These are phyloP conservation scores for Macrophya alboannulata DNA, from an alignment of 2,888 invertebrate species.

Conservation along the genomic window DNA sequence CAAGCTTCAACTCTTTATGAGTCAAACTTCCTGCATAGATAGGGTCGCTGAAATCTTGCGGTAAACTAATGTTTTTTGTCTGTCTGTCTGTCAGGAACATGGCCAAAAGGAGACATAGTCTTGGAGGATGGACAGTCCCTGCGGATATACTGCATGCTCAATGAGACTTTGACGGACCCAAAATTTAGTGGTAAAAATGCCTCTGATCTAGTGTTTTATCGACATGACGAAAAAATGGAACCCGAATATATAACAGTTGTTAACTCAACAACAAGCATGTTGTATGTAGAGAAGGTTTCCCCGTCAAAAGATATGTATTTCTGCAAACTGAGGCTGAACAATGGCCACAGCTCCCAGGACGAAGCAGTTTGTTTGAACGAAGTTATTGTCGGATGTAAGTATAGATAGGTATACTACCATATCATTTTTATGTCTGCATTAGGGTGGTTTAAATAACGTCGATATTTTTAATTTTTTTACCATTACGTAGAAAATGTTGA, in stretches of 20 bases:
- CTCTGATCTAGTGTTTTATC: slow-evolving; percentile 80
- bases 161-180: slow-evolving; percentile 77
- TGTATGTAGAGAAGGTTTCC: slow-evolving; percentile 82
- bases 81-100: slow-evolving; percentile 70
- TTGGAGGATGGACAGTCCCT: slow-evolving; percentile 84
- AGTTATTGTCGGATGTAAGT: slow-evolving; percentile 84
- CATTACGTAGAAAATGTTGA: too few relatives aligned
- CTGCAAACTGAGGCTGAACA: slow-evolving; percentile 81
- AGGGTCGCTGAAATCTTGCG: neutral
- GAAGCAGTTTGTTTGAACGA: slow-evolving; percentile 82
- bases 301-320: slow-evolving; percentile 82
- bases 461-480: neutral
- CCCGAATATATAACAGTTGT: slow-evolving; percentile 81
- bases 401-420: slow-evolving; percentile 36
- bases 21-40: neutral
- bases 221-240: slow-evolving; percentile 77
- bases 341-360: slow-evolving; percentile 69
- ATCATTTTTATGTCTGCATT: neutral
- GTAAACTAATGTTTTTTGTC: neutral
- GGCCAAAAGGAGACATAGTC: slow-evolving; percentile 83
- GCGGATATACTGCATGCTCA: slow-evolving; percentile 85
- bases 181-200: slow-evolving; percentile 81
- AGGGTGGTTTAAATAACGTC: neutral
- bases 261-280: slow-evolving; percentile 85
- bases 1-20: too few relatives aligned